A percentile compares a stretch with the other conserved stretches of the same genome.
Conservation (phyloP, 2,797 vertebrate genomes). For the Morelia viridis region DNA sequence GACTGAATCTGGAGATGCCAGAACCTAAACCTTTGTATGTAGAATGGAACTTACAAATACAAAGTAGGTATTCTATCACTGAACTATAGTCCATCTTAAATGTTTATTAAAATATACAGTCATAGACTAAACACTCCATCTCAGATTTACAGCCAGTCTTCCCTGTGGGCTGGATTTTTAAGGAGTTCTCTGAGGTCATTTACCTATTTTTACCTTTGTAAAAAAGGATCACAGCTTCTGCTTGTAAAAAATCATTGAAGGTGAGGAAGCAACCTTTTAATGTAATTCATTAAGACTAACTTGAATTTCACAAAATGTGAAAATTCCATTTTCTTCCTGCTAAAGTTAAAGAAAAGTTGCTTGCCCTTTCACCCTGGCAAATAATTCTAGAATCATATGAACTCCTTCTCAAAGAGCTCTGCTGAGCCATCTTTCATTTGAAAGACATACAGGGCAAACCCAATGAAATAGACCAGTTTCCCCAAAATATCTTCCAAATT, state of each 20-base stretch:
- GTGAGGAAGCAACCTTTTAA: background rate
- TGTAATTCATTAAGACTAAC: background rate
- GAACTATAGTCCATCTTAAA: too few relatives aligned
- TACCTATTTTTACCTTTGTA: background rate
- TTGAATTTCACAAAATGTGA: background rate
- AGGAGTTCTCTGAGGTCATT: background rate
- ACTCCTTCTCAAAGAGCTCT: background rate
- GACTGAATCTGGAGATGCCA: background rate
- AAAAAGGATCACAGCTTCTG: background rate
- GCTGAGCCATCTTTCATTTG: background rate
- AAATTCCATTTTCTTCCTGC: background rate
- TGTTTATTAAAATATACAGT: too few relatives aligned
- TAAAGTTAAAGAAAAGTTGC: background rate
- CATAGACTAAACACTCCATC: background rate
- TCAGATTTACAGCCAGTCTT: background rate
- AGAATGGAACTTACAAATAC: too few relatives aligned
- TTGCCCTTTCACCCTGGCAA: background rate
- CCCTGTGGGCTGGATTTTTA: too few relatives aligned
- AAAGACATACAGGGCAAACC: background rate
- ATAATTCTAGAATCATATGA: background rate
- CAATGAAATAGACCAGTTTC: background rate
- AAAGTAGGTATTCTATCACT: too few relatives aligned
- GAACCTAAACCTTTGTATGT: background rate
- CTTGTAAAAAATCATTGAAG: background rate
- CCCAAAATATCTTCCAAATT: background rate